These are phyloP conservation scores for Masnerella sp. DNA, from an alignment of 2,888 invertebrate genomes.

Conservation along the genomic window DNA sequence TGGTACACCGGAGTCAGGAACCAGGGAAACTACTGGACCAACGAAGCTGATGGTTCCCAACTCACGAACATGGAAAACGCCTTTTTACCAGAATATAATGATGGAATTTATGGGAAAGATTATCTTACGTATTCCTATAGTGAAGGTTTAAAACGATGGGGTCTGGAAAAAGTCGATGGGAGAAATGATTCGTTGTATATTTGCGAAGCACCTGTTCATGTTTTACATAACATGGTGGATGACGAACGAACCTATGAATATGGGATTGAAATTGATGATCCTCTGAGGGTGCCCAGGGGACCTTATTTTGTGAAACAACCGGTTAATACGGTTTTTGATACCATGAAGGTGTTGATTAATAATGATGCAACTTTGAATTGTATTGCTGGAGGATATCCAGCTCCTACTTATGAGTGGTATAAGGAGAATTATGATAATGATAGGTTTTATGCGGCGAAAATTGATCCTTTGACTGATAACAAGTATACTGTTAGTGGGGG, in stretches of 20 bases:
- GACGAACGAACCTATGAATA: slow-evolving; percentile 91
- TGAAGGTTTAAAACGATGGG: slow-evolving; percentile 86
- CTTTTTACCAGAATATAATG: slow-evolving; percentile 84
- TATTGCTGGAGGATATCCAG: slow-evolving; percentile 91
- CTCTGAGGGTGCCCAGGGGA: slow-evolving; percentile 89
- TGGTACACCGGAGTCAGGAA: slow-evolving; percentile 93
- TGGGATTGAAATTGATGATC: slow-evolving; percentile 89
- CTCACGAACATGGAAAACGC: slow-evolving; percentile 89
- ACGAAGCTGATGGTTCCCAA: slow-evolving; percentile 89
- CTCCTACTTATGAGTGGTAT: slow-evolving; percentile 94
- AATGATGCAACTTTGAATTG: slow-evolving; percentile 90
- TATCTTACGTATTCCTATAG: slow-evolving; percentile 85
- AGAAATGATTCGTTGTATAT: slow-evolving; percentile 88
- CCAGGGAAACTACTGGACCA: slow-evolving; percentile 87
- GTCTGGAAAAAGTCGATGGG: slow-evolving; percentile 88
- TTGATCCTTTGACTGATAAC: slow-evolving; percentile 86
- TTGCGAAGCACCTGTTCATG: slow-evolving; percentile 90
- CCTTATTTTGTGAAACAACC: slow-evolving; percentile 94
- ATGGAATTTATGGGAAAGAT: slow-evolving; percentile 81
- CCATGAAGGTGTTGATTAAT: slow-evolving; percentile 82
- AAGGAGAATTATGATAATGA: slow-evolving; percentile 92
- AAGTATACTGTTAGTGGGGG: slow-evolving; percentile 95
- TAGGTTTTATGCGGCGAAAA: slow-evolving; percentile 83
- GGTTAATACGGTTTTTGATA: slow-evolving; percentile 89
- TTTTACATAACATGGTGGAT: slow-evolving; percentile 84